These are phyloP conservation scores for Drosophila anomalata DNA, from an alignment of 2,888 invertebrate species.

Conservation along the genomic window DNA sequence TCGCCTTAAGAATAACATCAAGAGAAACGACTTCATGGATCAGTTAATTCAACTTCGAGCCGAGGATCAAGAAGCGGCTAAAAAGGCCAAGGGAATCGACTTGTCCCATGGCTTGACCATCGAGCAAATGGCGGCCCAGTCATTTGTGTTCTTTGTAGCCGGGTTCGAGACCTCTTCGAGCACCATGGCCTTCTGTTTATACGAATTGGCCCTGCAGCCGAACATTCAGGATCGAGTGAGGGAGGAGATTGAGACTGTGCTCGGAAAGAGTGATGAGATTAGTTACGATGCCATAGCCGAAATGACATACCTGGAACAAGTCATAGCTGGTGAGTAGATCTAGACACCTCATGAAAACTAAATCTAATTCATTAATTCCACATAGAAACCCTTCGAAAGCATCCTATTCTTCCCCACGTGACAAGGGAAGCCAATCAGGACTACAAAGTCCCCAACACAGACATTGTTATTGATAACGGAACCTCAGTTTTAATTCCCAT, in stretches of 20 bases:
- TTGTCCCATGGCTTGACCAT: conserved; percentile 73
- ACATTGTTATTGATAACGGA: conserved; percentile 83
- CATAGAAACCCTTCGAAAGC: conserved; percentile 85
- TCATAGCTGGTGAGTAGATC: conserved; percentile 72
- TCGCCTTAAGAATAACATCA: conserved; percentile 77
- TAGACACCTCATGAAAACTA: too few relatives aligned
- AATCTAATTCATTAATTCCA: too few relatives aligned
- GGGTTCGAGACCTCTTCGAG: conserved; percentile 85
- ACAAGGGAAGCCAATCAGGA: conserved; percentile 85
- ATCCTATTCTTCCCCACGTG: conserved; percentile 85
- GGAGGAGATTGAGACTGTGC: conserved; percentile 65
- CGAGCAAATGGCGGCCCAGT: conserved; percentile 85
- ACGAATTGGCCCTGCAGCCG: conserved; percentile 79
- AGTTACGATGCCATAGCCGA: conserved; percentile 70
- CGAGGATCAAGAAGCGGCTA: conserved; percentile 47
- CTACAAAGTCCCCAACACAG: conserved; percentile 84
- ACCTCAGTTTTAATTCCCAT: conserved; percentile 54
- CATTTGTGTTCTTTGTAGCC: conserved; percentile 85
- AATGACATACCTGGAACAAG: conserved; percentile 78
- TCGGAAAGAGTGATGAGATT: conserved; percentile 54
- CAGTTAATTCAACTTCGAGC: conserved; percentile 82
- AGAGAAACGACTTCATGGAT: conserved; percentile 85
- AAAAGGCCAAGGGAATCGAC: conserved; percentile 52
- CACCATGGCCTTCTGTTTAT: conserved; percentile 84
- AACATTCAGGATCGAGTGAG: conserved; percentile 71